Evolutionary conservation across 2,113 vertebrate species (phyloP).

Genomic region (Ploceus nigricollis): DNA sequence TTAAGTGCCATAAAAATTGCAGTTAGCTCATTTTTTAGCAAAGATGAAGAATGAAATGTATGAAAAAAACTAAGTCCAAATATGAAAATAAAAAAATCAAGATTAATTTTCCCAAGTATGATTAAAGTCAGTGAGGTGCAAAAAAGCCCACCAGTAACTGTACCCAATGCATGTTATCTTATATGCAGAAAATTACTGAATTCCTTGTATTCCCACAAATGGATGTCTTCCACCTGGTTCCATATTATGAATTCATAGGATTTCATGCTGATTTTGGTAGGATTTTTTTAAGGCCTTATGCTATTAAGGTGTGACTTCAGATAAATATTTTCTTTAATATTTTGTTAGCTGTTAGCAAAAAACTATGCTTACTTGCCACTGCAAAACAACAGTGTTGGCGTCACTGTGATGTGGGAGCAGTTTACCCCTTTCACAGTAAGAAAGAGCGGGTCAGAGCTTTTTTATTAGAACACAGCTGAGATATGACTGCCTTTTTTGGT

Average conservation of each 20-base stretch:
- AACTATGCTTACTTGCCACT: not conserved
- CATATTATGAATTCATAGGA: not conserved
- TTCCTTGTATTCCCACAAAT: not conserved
- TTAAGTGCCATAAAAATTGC: not conserved
- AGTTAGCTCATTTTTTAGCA: not conserved
- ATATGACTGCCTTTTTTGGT: not conserved
- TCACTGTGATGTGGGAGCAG: not conserved
- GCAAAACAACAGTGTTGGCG: not conserved
- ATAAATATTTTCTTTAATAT: not conserved
- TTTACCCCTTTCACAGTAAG: not conserved
- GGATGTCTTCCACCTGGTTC: not conserved
- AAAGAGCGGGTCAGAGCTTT: not conserved
- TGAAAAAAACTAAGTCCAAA: not conserved
- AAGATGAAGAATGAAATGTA: not conserved
- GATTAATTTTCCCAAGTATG: not conserved
- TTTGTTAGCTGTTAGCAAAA: not conserved
- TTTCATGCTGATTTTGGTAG: not conserved
- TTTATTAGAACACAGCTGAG: not conserved
- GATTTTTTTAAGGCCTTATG: not conserved
- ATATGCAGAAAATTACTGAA: not conserved
- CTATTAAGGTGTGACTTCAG: not conserved
- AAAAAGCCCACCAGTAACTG: not conserved
- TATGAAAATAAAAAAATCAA: not conserved
- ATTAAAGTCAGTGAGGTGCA: not conserved
- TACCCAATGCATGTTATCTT: not conserved